phyloP scores from a whole-genome alignment of 2,797 vertebrate species.

The Poecilia velifera region DNA sequence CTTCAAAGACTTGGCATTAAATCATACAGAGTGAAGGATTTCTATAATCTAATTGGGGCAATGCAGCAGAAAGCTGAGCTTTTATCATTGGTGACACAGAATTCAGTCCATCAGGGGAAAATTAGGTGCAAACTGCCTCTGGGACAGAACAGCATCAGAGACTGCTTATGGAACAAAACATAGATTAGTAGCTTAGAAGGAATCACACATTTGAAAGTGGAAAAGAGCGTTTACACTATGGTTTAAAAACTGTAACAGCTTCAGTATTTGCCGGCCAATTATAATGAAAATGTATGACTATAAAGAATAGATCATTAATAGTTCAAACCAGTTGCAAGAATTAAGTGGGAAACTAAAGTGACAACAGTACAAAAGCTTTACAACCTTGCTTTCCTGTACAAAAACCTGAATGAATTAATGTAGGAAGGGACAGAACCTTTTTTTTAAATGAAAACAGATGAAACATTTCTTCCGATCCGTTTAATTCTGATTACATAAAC shows the following conservation, averaged over 20 bases:
- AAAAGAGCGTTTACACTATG: background rate
- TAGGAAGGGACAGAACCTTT: too few relatives aligned
- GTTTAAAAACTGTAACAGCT: background rate
- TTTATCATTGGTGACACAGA: constrained; percentile 62
- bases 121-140: constrained; percentile 53
- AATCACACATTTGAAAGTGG: constrained; percentile 38
- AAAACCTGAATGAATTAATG: too few relatives aligned
- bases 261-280: background rate
- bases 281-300: constrained; percentile 4
- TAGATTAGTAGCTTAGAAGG: constrained; percentile 59
- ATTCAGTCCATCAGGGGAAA: constrained; percentile 48
- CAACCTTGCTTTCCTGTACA: background rate
- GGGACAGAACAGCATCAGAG: constrained; percentile 33
- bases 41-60: constrained; percentile 70
- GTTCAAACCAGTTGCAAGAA: constrained; percentile 30
- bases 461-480: constrained; percentile 18
- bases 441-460: constrained; percentile 42
- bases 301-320: constrained; percentile 6
- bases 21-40: constrained; percentile 67
- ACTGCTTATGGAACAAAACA: constrained; percentile 38
- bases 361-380: background rate
- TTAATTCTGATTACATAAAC: constrained; percentile 58
- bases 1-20: constrained; percentile 61
- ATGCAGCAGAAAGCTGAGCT: constrained; percentile 55
- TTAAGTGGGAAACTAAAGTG: constrained; percentile 35